Base-by-base conservation (phyloP, 2,888 invertebrate species). In the Torymus texanus region DNA sequence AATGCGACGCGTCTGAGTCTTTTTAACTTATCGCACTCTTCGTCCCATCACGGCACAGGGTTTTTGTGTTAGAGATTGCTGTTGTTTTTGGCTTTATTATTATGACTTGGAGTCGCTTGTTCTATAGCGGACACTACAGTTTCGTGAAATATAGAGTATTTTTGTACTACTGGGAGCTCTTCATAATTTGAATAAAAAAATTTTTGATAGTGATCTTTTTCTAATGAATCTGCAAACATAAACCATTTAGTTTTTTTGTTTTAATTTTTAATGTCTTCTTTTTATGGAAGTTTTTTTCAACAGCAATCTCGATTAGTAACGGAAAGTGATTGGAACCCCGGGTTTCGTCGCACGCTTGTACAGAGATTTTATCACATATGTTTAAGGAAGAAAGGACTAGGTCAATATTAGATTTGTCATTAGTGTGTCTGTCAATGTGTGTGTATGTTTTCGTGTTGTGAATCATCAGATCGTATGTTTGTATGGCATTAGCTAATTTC, bases 341-440 rank as follows among this genome's bases (percentile, higher is more conserved):
- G 24, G 2, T 24, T 3, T 24, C 24, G 24, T 24, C 3, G 2
- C 24, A 24, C 24, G 24, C 24, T 24, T 24, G 24, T 24, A 24
- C 24, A 24, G 24, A 2, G 2, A 24, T 24, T 24, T 24, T n/a
- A n/a, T n/a, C n/a, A n/a, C 55, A 24, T 0, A 76, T 68, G 11
- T 29, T 13, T 8, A 16, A 10, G 11, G 55, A 8, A 8, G 68
- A 76, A 5, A 76, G 1, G 16, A 62, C 62, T 5, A 76, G 18
- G 13, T 76, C 68, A 8, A 76, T 29, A 2, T 76, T 76, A 5
- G 62, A 76, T 55, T 53, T n/a, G 0, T 11, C 18, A 11, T 62
- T 51, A 4, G 1, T 53, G 13, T 51, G 11, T n/a, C 5, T 10
- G 18, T 75, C 66, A 13, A 75, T 58, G 56, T 66, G n/a, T 14